phyloP scores from a whole-genome alignment of 2,113 vertebrate species.

The Eurystomus gularis region DNA sequence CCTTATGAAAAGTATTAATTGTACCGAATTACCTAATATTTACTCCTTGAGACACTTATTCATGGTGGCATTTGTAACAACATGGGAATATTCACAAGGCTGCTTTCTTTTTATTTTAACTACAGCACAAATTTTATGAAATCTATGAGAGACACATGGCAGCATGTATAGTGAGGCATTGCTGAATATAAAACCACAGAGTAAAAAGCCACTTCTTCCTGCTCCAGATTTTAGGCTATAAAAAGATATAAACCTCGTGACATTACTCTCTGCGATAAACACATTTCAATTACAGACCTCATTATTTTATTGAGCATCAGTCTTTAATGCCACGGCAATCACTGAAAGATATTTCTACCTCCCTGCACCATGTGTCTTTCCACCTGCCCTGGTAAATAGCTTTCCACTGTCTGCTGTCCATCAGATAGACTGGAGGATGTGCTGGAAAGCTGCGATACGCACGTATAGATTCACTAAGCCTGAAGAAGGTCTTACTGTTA shows the following conservation, averaged over 20 bases:
- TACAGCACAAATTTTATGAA: not conserved
- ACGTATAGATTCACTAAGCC: not conserved
- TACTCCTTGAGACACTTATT: not conserved
- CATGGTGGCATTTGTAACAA: not conserved
- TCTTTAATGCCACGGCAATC: not conserved
- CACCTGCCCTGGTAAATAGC: not conserved
- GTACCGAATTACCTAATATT: not conserved
- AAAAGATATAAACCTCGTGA: not conserved
- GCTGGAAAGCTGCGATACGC: not conserved
- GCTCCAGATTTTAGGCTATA: not conserved
- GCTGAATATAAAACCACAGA: not conserved
- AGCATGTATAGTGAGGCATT: not conserved
- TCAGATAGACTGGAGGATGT: not conserved
- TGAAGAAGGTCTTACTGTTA: not conserved
- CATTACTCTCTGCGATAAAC: not conserved
- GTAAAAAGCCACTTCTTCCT: not conserved
- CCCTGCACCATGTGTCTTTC: not conserved
- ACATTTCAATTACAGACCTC: not conserved
- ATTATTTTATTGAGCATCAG: not conserved
- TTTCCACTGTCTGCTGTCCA: not conserved
- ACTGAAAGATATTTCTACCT: not conserved
- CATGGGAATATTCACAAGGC: not conserved
- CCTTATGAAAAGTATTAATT: not conserved
- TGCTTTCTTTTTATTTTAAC: constrained; percentile 4
- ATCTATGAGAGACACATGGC: not conserved